phyloP scores from a whole-genome alignment of 2,888 invertebrate genomes.

The Altica lythri region DNA sequence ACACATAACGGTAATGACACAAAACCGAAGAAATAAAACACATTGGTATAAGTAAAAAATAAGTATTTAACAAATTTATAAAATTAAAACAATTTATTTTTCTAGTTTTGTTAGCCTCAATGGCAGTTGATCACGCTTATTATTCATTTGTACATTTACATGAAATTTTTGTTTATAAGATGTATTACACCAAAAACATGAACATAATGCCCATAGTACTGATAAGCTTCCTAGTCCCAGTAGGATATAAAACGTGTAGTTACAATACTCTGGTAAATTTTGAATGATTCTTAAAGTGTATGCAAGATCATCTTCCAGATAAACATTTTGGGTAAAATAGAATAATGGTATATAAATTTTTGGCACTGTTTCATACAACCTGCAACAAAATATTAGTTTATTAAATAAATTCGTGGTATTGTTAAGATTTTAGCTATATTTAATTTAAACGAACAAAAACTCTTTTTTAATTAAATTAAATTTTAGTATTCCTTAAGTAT shows the following conservation, averaged over 20 bases:
- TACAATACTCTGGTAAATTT: constrained; percentile 56
- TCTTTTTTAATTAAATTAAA: no score
- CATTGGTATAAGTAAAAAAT: no score
- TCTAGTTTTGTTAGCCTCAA: neutral
- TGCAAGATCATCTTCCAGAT: constrained; percentile 63
- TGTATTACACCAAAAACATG: constrained; percentile 39
- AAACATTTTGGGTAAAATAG: constrained; percentile 75
- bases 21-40: no score
- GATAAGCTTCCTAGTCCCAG: constrained; percentile 40
- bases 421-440: no score
- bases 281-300: constrained; percentile 61
- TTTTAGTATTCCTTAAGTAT: no score
- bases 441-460: no score
- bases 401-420: no score
- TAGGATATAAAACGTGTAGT: constrained; percentile 41
- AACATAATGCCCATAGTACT: constrained; percentile 43
- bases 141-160: constrained; percentile 25
- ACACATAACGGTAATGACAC: no score
- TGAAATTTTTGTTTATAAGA: constrained; percentile 23
- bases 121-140: constrained; percentile 1
- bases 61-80: constrained; percentile 9
- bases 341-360: constrained; percentile 72
- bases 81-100: neutral
- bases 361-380: constrained; percentile 69
- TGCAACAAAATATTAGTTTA: constrained; percentile 51